Evolutionary conservation across 2,113 vertebrate genomes (phyloP).

Genomic region (Oryzias melastigma): DNA sequence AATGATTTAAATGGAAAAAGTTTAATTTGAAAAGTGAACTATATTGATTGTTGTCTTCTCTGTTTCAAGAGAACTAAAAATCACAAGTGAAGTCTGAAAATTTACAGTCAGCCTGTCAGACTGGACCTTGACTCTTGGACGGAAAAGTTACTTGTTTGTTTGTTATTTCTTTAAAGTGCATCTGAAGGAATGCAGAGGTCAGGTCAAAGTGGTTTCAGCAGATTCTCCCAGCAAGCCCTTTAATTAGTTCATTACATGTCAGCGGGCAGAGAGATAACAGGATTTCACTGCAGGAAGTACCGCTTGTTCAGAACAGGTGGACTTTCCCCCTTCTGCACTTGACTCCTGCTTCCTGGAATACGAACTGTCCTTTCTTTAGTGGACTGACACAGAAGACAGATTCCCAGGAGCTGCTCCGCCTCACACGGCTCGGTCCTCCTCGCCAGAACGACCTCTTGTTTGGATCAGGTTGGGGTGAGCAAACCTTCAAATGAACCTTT

Average conservation of each 20-base stretch:
- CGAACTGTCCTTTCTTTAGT: background rate
- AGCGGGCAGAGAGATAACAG: conserved; percentile 8
- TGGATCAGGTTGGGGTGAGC: conserved; percentile 37
- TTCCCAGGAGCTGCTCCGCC: conserved; percentile 8
- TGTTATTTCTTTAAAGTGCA: no score
- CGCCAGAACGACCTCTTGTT: background rate
- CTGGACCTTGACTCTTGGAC: background rate
- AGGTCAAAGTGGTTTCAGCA: no score
- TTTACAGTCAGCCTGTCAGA: background rate
- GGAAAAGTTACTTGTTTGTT: no score
- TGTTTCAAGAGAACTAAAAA: background rate
- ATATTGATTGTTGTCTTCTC: background rate
- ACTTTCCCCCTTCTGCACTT: conserved; percentile 57
- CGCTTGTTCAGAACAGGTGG: conserved; percentile 16
- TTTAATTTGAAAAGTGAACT: background rate
- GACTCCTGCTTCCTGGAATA: conserved; percentile 53
- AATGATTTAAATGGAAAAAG: no score
- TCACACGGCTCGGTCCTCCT: background rate
- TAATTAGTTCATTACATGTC: conserved; percentile 6
- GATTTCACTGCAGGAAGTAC: conserved; percentile 1
- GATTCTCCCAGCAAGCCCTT: no score
- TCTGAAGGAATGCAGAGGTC: no score
- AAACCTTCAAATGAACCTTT: background rate
- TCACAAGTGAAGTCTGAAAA: background rate
- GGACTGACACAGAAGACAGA: background rate